phyloP scores from a whole-genome alignment of 64 coral and sea anemone genomes.

The Dendrophyllia cribrosa region DNA sequence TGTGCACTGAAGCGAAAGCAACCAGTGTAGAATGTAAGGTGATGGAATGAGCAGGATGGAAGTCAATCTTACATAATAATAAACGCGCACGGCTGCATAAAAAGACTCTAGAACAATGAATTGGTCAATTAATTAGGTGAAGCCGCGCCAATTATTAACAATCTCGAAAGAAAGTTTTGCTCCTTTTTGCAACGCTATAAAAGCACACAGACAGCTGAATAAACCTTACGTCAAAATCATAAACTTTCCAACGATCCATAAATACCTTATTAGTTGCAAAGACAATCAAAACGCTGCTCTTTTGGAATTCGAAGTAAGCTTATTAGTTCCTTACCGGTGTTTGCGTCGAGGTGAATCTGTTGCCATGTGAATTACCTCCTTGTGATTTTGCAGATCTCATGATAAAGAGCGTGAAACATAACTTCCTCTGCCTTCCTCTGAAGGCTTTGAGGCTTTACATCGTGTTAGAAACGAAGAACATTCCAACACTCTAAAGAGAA shows the following conservation, averaged over 20 bases:
- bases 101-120: too few species aligned
- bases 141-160: too few species aligned
- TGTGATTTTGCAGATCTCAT: constrained; percentile 22
- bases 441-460: constrained; percentile 11
- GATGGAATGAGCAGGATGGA: too few species aligned
- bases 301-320: neutral
- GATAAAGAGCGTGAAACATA: neutral
- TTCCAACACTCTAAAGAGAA: neutral
- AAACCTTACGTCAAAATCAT: neutral
- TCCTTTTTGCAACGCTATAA: too few species aligned
- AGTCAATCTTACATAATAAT: too few species aligned
- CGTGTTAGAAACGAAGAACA: neutral
- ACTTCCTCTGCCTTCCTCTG: neutral
- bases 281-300: neutral
- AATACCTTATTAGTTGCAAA: too few species aligned
- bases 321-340: neutral
- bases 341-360: neutral
- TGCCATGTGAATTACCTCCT: neutral
- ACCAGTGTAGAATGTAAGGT: too few species aligned
- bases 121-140: too few species aligned
- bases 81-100: too few species aligned
- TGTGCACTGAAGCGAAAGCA: too few species aligned
- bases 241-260: too few species aligned
- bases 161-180: too few species aligned
- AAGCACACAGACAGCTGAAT: neutral